Base-by-base conservation (phyloP, 1,140 invertebrate species). In the Scaptomyza hsui region DNA sequence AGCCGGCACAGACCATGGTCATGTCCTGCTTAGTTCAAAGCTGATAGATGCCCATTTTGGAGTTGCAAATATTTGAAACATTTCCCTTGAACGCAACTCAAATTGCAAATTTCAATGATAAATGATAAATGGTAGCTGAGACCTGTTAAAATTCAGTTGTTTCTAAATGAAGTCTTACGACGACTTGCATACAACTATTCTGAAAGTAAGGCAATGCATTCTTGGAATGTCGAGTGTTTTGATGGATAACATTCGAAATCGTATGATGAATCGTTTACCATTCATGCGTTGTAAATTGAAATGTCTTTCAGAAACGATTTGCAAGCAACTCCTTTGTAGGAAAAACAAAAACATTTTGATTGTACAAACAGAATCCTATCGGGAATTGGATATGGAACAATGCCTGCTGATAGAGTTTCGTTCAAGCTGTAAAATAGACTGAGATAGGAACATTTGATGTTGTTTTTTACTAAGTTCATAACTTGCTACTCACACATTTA, bases 1-100 rank as follows among this genome's bases (percentile, higher is more conserved):
- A 86, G 69, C 48, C 19, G 77, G 65, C 80, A 80, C 81, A 86
- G 64, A 49, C 55, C 52, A 48, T 37, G 37, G 61, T 39, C 15
- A 72, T 52, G 55, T 15, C 56, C 56, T 39, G 35, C 56, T 39
- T 41, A 26, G 65, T 41, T 64, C n/a, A 68, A 57, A 37, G 42
- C 29, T 41, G 26, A 47, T 26, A 18, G 45, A 63, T 19, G 26
- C 32, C 55, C 10, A 29, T 10, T 10, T 4, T 12, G 15, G 21
- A 45, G 15, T 55, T 26, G 29, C 44, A 64, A 48, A 57, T 39
- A 32, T 51, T 44, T 13, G 5, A 6, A 26, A 63, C 63, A 41
- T 19, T 29, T 42, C 39, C 15, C 59, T 55, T 29, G 53, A 49
- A 52, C 16, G 47, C 15, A 13, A 29, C 60, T 52, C 48, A 5